Evolutionary conservation across 2,888 invertebrate genomes (phyloP).

Genomic region (Nematopogon swammerdamellus): DNA sequence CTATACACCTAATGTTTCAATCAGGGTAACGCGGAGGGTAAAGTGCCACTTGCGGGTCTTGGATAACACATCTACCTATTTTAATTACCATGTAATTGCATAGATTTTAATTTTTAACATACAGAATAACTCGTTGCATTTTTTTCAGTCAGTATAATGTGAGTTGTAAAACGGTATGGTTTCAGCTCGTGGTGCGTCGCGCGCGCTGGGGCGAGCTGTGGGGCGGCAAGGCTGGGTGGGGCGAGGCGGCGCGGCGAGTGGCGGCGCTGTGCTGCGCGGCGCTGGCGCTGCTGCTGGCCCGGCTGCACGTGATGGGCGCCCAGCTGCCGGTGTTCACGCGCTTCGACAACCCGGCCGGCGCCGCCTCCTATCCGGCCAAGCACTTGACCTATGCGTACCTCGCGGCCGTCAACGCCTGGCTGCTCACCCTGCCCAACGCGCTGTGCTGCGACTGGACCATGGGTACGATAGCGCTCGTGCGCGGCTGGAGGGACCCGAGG

Average conservation of each 20-base stretch:
- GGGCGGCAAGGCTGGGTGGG: slow-evolving; percentile 43
- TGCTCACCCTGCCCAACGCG: slow-evolving; percentile 83
- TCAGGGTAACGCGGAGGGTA: no score
- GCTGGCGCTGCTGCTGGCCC: slow-evolving; percentile 72
- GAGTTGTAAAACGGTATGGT: no score
- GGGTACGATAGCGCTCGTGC: slow-evolving; percentile 88
- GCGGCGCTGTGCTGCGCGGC: slow-evolving; percentile 78
- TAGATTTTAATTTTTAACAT: no score
- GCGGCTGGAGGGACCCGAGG: slow-evolving; percentile 73
- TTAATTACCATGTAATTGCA: no score
- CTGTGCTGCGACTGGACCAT: slow-evolving; percentile 99
- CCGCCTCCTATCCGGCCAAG: slow-evolving; percentile 73
- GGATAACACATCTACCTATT: no score
- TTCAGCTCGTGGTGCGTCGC: not conserved
- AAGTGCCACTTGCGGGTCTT: no score
- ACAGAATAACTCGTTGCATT: no score
- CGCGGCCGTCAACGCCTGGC: slow-evolving; percentile 86
- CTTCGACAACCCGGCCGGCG: slow-evolving; percentile 97
- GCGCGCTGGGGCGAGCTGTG: slow-evolving; percentile 21
- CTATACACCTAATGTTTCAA: no score
- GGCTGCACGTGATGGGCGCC: slow-evolving; percentile 94
- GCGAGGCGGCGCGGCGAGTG: slow-evolving; percentile 72
- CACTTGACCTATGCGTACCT: slow-evolving; percentile 93
- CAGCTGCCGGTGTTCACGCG: slow-evolving; percentile 93
- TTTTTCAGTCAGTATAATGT: no score